Conservation (phyloP, 2,113 vertebrate genomes). For the Carassius auratus region DNA sequence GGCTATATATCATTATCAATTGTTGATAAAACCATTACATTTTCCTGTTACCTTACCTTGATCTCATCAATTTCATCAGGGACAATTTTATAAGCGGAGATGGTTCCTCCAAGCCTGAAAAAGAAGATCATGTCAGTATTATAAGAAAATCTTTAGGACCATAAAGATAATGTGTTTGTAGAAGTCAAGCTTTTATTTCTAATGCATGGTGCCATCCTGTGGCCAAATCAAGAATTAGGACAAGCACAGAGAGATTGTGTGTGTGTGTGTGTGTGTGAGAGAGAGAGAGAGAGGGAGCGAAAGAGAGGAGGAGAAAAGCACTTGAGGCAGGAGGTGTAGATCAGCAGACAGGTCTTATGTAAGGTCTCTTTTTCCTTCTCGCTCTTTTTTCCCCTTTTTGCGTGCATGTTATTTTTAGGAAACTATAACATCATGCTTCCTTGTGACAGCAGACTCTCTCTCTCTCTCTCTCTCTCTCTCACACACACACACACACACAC, state of each 20-base stretch:
- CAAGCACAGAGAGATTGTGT: neutral
- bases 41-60: constrained; percentile 79
- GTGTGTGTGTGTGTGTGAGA: neutral
- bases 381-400: constrained; percentile 10
- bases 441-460: neutral
- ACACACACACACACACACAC: neutral
- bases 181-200: neutral
- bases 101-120: constrained; percentile 95
- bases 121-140: constrained; percentile 64
- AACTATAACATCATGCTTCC: constrained; percentile 67
- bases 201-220: constrained; percentile 67
- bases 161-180: neutral
- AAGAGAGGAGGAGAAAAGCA: constrained; percentile 31
- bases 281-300: neutral
- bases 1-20: neutral
- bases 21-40: neutral
- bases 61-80: constrained; percentile 99
- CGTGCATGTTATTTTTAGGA: constrained; percentile 67
- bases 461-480: rapidly evolving
- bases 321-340: constrained; percentile 73
- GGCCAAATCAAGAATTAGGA: constrained; percentile 58
- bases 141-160: neutral
- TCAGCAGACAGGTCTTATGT: constrained; percentile 73
- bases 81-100: constrained; percentile 98
- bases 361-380: constrained; percentile 58